phyloP scores from a whole-genome alignment of 2,888 invertebrate species.

The Falcaria lacertinaria region DNA sequence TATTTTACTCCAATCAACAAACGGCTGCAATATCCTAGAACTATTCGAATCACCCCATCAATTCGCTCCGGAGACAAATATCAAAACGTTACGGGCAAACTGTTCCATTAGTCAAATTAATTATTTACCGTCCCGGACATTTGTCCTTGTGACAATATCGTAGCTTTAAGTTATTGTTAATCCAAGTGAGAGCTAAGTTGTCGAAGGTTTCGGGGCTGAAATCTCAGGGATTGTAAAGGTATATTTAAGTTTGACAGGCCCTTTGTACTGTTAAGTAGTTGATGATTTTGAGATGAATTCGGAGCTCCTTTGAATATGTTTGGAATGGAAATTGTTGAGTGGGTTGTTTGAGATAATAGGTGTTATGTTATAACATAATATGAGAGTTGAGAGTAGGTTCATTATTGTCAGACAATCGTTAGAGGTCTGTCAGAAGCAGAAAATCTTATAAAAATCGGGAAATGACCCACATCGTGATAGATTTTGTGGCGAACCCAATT shows the following conservation, averaged over 20 bases:
- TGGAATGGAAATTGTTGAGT: background rate
- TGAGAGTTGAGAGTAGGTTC: too few relatives aligned
- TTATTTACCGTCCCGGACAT: constrained; percentile 69
- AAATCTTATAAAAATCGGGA: too few relatives aligned
- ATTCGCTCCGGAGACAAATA: constrained; percentile 44
- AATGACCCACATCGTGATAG: too few relatives aligned
- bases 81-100: constrained; percentile 58
- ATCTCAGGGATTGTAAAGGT: background rate
- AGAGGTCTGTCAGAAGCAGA: too few relatives aligned
- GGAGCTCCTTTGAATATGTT: background rate
- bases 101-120: constrained; percentile 76
- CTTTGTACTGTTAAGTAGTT: constrained; percentile 5
- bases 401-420: too few relatives aligned
- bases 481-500: too few relatives aligned
- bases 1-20: constrained; percentile 1
- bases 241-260: constrained; percentile 13
- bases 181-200: constrained; percentile 58
- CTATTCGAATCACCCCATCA: constrained; percentile 3
- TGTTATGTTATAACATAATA: too few relatives aligned
- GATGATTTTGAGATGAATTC: background rate
- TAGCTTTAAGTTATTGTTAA: constrained; percentile 51
- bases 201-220: constrained; percentile 28
- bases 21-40: constrained; percentile 6
- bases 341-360: background rate
- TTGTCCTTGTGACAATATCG: constrained; percentile 67